Base-by-base conservation (phyloP, 2,797 vertebrate genomes). In the Acridotheres tristis region DNA sequence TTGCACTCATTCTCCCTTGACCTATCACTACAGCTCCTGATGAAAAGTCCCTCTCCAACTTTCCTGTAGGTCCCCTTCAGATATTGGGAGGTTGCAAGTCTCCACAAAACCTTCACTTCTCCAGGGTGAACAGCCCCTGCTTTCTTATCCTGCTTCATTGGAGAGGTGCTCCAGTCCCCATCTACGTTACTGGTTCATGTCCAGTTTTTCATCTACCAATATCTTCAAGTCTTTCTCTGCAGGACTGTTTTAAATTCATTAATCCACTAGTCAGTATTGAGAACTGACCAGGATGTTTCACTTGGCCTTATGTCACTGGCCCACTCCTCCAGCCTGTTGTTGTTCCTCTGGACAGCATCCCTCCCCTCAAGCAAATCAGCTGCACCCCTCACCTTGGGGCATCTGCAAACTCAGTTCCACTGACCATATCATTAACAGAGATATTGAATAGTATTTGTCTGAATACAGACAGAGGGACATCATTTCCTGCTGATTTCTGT, bases 351-450 rank as follows among this genome's bases (percentile, higher is more conserved):
- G 38, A 22, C 3, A 61, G 11, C 23, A 51, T 34, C 15, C 7
- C 21, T 30, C 27, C 7, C 30, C 22, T 42, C 34, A 36, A 36
- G 47, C 5, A 53, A 54, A 42, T 53, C 30, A 59, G 1, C 26
- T 21, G 18, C 30, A 36, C 13, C 16, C 8, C 26, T 59, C 51
- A 27, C 2, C 45, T 58, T 0, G 0, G 10, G 58, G n/a, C 21
- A 12, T 16, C 54, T 54, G 30, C 47, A 89, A 14, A 40, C 51
- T 58, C 38, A 40, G 2, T 77, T 29, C 51, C n/a, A 32, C 23
- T 42, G 21, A 7, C 17, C 15, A 47, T 9, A 40, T 14, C 25
- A 26, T 51, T 71, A 58, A 47, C 7, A 23, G 26, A 63, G 43
- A 16, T 26, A 26, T 3, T 45, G n/a, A 40, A 19, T 5, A 45